Conservation (phyloP, 2,888 invertebrate genomes). For the Acanthosepion lycidas region DNA sequence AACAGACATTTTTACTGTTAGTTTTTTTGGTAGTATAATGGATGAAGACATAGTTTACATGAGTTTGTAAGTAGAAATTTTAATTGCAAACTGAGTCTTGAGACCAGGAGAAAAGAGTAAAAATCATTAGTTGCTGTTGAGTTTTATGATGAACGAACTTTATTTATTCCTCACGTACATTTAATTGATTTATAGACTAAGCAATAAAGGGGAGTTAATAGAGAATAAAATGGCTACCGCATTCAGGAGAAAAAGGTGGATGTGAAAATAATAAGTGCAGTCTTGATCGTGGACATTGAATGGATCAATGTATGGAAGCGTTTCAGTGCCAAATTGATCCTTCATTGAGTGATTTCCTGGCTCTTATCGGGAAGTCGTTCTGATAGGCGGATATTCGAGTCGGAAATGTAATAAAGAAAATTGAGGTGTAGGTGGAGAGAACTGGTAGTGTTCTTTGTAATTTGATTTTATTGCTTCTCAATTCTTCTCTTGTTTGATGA, state of each 20-base stretch:
- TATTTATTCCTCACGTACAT: conserved; percentile 11
- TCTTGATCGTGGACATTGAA: not conserved
- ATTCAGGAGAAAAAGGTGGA: conserved; percentile 4
- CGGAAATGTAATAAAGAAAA: conserved; percentile 33
- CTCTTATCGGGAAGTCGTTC: conserved; percentile 33
- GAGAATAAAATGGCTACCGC: not conserved
- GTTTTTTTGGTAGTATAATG: too few species aligned
- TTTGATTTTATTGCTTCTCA: not conserved
- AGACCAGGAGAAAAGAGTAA: not conserved
- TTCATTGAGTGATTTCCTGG: conserved; percentile 33
- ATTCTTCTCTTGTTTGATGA: not conserved
- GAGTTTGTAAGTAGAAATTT: not conserved
- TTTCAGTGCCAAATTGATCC: conserved; percentile 11
- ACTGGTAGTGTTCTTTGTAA: not conserved
- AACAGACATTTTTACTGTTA: too few species aligned
- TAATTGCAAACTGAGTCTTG: not conserved
- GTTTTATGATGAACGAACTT: not conserved
- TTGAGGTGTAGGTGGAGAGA: not conserved
- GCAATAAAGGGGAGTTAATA: conserved; percentile 15
- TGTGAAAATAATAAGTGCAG: conserved; percentile 33
- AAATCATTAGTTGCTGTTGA: not conserved
- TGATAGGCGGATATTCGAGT: conserved; percentile 33
- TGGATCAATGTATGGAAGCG: conserved; percentile 33
- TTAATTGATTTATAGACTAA: conserved; percentile 33
- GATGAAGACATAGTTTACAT: too few species aligned